phyloP scores from a whole-genome alignment of 2,888 invertebrate genomes.

The Tholera decimalis region DNA sequence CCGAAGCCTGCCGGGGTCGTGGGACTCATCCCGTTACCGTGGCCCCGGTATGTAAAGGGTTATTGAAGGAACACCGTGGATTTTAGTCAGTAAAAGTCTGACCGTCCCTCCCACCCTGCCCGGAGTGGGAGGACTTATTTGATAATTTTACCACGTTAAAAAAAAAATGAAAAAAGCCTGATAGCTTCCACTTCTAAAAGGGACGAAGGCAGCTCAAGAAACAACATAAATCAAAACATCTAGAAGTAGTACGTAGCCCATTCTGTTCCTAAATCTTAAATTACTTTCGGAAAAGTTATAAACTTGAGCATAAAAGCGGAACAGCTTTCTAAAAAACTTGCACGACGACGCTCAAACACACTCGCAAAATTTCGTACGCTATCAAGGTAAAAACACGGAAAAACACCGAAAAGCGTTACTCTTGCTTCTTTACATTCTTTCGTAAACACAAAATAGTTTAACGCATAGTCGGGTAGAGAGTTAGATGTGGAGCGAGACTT shows the following conservation, averaged over 20 bases:
- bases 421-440: conserved; percentile 71
- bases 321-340: conserved; percentile 47
- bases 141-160: too few relatives aligned
- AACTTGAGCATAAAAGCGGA: conserved; percentile 41
- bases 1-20: too few relatives aligned
- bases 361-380: conserved; percentile 63
- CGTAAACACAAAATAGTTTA: conserved; percentile 75
- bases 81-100: too few relatives aligned
- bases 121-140: too few relatives aligned
- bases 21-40: too few relatives aligned
- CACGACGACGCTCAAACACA: conserved; percentile 40
- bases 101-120: too few relatives aligned
- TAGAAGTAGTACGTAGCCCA: conserved; percentile 24
- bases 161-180: not conserved
- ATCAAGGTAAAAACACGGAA: conserved; percentile 60
- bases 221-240: conserved; percentile 47
- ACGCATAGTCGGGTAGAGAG: conserved; percentile 68
- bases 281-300: conserved; percentile 50
- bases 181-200: conserved; percentile 2
- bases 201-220: conserved; percentile 30
- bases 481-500: conserved; percentile 79
- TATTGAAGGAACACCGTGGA: too few relatives aligned
- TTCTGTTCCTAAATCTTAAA: conserved; percentile 49
- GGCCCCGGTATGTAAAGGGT: too few relatives aligned
- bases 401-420: conserved; percentile 60